Conservation (phyloP, 2,113 vertebrate species). For the Arizona elegans region DNA sequence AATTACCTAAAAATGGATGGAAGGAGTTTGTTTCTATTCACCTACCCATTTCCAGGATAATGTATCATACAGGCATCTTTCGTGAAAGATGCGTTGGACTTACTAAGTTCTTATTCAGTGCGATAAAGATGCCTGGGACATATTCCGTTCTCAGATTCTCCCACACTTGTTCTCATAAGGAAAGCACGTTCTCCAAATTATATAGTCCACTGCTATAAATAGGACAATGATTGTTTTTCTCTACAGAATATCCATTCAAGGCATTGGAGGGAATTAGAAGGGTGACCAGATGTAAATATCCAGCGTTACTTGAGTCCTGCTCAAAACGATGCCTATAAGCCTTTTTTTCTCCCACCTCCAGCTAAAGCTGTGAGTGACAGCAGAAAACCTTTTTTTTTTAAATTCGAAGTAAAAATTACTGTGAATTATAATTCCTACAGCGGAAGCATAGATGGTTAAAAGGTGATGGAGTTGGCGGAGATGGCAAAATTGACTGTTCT, state of each 20-base stretch:
- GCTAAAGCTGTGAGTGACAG: neutral
- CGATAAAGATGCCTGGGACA: neutral
- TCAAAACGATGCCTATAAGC: neutral
- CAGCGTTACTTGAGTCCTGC: neutral
- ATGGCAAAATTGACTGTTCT: neutral
- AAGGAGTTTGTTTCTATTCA: neutral
- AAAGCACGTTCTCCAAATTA: neutral
- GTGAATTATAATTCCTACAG: neutral
- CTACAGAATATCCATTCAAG: neutral
- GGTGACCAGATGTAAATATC: neutral
- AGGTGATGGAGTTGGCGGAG: neutral
- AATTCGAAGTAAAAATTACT: neutral
- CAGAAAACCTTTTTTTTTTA: neutral
- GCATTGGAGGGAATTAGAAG: neutral
- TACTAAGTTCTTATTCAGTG: neutral
- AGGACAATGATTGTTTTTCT: neutral
- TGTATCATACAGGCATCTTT: neutral
- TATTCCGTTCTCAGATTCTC: neutral
- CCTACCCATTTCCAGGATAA: neutral
- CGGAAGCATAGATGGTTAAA: neutral
- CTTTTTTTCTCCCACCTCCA: neutral
- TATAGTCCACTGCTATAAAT: neutral
- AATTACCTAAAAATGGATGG: neutral
- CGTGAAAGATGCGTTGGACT: neutral
- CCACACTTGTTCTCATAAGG: neutral